Evolutionary conservation across 1,140 invertebrate species (phyloP).

Genomic region (Plodia interpunctella): DNA sequence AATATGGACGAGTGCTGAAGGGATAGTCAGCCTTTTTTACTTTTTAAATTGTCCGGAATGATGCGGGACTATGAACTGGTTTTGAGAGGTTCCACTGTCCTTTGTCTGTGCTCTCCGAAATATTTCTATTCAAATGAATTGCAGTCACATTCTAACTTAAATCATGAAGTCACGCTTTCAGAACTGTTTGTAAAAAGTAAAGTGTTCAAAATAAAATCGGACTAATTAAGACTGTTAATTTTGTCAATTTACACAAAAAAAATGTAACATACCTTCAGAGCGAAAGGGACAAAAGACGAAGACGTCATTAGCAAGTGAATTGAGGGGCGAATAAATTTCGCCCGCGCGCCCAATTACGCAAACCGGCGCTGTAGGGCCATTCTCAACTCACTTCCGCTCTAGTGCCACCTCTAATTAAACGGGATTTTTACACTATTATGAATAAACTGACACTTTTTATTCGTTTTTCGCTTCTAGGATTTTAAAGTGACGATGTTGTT

Average conservation of each 20-base stretch:
- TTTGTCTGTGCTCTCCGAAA: not conserved
- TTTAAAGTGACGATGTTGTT: too few relatives aligned
- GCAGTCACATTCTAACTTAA: too few relatives aligned
- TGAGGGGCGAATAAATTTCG: slow-evolving; percentile 3
- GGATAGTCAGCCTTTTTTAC: slow-evolving; percentile 55
- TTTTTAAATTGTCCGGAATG: slow-evolving; percentile 49
- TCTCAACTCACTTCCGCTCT: not conserved
- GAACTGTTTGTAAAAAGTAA: too few relatives aligned
- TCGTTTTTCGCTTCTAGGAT: too few relatives aligned
- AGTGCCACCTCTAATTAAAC: slow-evolving; percentile 5
- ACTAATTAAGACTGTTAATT: too few relatives aligned
- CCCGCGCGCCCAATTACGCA: not conserved
- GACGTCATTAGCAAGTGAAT: slow-evolving; percentile 5
- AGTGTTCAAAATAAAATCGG: too few relatives aligned
- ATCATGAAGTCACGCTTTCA: too few relatives aligned
- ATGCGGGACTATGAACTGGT: slow-evolving; percentile 44
- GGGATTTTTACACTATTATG: slow-evolving; percentile 6
- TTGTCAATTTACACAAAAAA: too few relatives aligned
- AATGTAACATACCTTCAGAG: not conserved
- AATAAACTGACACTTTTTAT: not conserved
- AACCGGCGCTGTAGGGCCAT: slow-evolving; percentile 2
- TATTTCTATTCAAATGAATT: not conserved
- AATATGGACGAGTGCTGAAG: slow-evolving; percentile 51
- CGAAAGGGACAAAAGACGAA: slow-evolving; percentile 2
- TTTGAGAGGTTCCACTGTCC: slow-evolving; percentile 20